Percentiles rank a stretch among this genome's conserved stretches.
Evolutionary conservation across 2,113 vertebrate genomes (phyloP).

Genomic region (Chionodraco myersi): DNA sequence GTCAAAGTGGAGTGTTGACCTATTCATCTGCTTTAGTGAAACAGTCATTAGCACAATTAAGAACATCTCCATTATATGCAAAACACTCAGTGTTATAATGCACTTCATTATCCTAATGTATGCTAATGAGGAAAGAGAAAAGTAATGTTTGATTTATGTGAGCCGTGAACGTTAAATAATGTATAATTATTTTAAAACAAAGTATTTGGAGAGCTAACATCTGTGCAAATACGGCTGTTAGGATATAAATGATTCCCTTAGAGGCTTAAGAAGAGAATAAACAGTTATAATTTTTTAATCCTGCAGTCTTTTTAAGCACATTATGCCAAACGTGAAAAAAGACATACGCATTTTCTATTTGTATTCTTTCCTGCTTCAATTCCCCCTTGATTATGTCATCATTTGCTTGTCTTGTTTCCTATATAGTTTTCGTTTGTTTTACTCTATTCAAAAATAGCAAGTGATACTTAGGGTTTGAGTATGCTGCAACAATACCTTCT

Average conservation of each 20-base stretch:
- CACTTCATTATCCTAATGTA: slow-evolving; percentile 50
- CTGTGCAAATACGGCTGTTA: slow-evolving; percentile 13
- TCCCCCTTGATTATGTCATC: background rate
- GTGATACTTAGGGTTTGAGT: slow-evolving; percentile 29
- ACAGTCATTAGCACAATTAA: slow-evolving; percentile 77
- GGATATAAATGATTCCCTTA: slow-evolving; percentile 20
- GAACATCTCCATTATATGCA: slow-evolving; percentile 48
- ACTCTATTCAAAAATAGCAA: slow-evolving; percentile 11
- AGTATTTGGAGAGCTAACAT: slow-evolving; percentile 18
- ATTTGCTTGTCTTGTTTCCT: background rate
- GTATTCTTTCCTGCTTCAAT: background rate
- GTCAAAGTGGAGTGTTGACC: slow-evolving; percentile 69
- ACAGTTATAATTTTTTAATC: slow-evolving; percentile 5
- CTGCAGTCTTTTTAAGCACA: slow-evolving; percentile 3
- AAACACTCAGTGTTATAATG: slow-evolving; percentile 37
- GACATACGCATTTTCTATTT: background rate
- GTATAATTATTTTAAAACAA: slow-evolving; percentile 32
- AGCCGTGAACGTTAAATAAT: slow-evolving; percentile 49
- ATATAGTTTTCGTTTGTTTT: background rate
- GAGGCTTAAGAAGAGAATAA: slow-evolving; percentile 22
- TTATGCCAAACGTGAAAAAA: background rate
- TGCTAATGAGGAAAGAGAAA: slow-evolving; percentile 39
- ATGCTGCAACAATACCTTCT: slow-evolving; percentile 27
- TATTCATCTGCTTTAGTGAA: slow-evolving; percentile 62
- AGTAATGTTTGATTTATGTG: slow-evolving; percentile 23